Percentiles rank a stretch among this genome's conserved stretches.
These are phyloP conservation scores for Leistus spinibarbis DNA, from an alignment of 2,888 invertebrate species.

Conservation along the genomic window DNA sequence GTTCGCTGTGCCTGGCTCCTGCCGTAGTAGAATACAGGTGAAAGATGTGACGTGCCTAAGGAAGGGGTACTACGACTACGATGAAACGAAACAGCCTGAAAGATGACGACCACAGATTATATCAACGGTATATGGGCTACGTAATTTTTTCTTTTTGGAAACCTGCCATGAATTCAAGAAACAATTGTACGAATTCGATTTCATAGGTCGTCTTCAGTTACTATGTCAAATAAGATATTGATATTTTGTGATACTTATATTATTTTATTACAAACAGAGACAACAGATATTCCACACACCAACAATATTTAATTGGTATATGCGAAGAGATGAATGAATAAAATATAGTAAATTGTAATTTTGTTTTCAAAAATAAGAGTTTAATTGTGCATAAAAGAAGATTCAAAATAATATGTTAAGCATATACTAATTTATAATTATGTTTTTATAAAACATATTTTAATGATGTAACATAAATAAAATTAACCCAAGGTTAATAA, in stretches of 20 bases:
- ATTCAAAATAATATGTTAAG: neutral
- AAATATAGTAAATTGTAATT: no score
- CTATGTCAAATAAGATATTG: no score
- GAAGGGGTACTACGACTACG: neutral
- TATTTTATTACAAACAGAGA: no score
- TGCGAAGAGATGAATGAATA: no score
- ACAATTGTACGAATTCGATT: neutral
- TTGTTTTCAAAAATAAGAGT: neutral
- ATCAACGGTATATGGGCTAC: neutral
- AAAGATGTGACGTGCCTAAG: neutral
- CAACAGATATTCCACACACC: no score
- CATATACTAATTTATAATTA: neutral
- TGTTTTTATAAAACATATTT: neutral
- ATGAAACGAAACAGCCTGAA: neutral
- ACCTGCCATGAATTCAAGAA: neutral
- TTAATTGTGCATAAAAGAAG: neutral
- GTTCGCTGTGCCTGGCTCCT: neutral
- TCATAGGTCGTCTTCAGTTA: neutral
- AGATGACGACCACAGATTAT: neutral
- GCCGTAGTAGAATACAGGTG: neutral
- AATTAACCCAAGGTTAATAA: conserved; percentile 31
- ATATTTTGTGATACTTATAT: no score
- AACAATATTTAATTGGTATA: no score
- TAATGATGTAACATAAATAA: conserved; percentile 3
- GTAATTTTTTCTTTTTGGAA: neutral